These are phyloP conservation scores for Piezodorus guildinii DNA, from an alignment of 1,140 invertebrate genomes.

Conservation along the genomic window DNA sequence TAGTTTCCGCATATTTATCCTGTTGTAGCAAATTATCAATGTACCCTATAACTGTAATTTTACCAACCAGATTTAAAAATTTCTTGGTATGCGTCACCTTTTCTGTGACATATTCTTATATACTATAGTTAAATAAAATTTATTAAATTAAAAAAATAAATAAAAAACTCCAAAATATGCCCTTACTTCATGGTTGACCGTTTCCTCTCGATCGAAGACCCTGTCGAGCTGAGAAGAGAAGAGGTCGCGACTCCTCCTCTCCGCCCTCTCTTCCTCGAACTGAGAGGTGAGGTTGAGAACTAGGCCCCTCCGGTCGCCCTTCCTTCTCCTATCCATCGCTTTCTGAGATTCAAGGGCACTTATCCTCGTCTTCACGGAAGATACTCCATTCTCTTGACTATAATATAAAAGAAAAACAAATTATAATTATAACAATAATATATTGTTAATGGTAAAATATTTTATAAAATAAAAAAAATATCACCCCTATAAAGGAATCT, in stretches of 20 bases:
- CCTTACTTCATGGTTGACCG: constrained; percentile 14
- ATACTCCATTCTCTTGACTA: constrained; percentile 30
- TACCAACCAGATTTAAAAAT: too few relatives aligned
- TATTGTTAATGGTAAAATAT: too few relatives aligned
- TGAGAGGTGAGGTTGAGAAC: constrained; percentile 51
- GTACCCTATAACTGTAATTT: too few relatives aligned
- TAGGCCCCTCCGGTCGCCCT: constrained; percentile 42
- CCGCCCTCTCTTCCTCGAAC: constrained; percentile 38
- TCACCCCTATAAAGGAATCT: too few relatives aligned
- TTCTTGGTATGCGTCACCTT: too few relatives aligned
- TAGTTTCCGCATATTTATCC: too few relatives aligned
- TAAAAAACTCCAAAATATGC: background rate
- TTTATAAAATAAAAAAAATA: too few relatives aligned
- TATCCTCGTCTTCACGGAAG: constrained; percentile 48
- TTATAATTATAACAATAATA: too few relatives aligned
- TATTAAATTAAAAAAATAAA: too few relatives aligned
- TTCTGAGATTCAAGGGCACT: constrained; percentile 46
- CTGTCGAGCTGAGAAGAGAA: constrained; percentile 59
- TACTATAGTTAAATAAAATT: too few relatives aligned
- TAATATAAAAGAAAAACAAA: constrained; percentile 19
- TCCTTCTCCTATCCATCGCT: constrained; percentile 16
- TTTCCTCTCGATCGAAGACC: constrained; percentile 55
- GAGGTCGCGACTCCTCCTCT: constrained; percentile 43
- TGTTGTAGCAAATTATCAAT: too few relatives aligned
- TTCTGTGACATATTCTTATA: too few relatives aligned